Base-by-base conservation (phyloP, 1,140 invertebrate genomes). In the Euura lappo region DNA sequence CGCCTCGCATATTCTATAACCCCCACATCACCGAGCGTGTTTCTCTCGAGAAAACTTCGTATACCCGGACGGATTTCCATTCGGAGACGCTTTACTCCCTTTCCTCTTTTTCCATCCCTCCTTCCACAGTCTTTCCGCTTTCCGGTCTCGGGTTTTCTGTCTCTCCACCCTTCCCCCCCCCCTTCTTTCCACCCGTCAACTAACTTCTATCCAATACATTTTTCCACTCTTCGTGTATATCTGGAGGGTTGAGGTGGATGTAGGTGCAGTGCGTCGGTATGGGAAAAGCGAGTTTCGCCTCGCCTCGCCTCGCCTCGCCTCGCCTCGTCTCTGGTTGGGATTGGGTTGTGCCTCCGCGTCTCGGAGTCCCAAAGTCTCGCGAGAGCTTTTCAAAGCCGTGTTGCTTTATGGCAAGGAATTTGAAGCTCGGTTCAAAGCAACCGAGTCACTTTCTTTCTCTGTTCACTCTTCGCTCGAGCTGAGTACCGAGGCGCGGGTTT, bases 21-120 rank as follows among this genome's bases (percentile, higher is more conserved):
- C 73, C 68, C 44, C 46, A 11, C 45, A 64, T 69, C 65, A 45
- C 71, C 68, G 28, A 28, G 28, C 70, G 13, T 60, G 10, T 60
- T 60, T 60, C 71, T 70, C 64, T 68, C 42, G 10, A 42, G 7
- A 44, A 10, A 44, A 44, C 66, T 28, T 7, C 44, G 13, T 11
- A 28, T 8, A 44, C 66, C 28, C 28, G 28, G 66, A 68, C 44
- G 44, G 10, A 68, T 44, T 68, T 42, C 66, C 44, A 68, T 68
- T 28, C 44, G 44, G 13, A 42, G 44, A 68, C 66, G 66, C 66
- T 42, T 42, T 28, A 28, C 28, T 28, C 28, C 28, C 28, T 10
- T 10, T 10, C 60, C 8, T 13, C 60, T 64, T 13, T 64, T 64
- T 64, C 8, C 60, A 64, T 10, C 60, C 60, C 8, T 64, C 60